phyloP scores from a whole-genome alignment of 1,140 invertebrate genomes.

The Anadara kagoshimensis region DNA sequence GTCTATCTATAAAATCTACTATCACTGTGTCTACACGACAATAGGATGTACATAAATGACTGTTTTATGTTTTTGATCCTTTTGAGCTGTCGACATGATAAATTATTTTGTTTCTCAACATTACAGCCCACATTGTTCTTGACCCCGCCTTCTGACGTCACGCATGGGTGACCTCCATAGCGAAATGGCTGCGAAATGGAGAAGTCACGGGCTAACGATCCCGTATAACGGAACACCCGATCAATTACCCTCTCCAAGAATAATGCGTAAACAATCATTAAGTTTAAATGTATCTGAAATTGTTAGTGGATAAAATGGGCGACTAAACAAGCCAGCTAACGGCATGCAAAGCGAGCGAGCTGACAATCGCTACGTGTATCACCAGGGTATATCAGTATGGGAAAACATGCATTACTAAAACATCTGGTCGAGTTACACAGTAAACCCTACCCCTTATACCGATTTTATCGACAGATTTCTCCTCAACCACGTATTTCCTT shows the following conservation, averaged over 20 bases:
- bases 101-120: constrained; percentile 29
- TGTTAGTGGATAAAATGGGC: constrained; percentile 19
- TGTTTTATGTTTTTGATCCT: constrained; percentile 32
- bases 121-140: constrained; percentile 15
- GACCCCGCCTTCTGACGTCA: constrained; percentile 39
- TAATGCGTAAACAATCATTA: constrained; percentile 10
- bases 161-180: constrained; percentile 39
- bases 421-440: constrained; percentile 34
- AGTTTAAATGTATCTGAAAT: constrained; percentile 12
- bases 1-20: background rate
- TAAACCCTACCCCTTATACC: constrained; percentile 21
- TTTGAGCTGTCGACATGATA: constrained; percentile 28
- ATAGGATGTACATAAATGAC: constrained; percentile 18
- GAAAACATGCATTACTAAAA: constrained; percentile 39
- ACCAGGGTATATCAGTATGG: constrained; percentile 37
- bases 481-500: constrained; percentile 6
- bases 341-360: constrained; percentile 36
- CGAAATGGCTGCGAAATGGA: constrained; percentile 39
- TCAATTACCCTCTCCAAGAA: constrained; percentile 21
- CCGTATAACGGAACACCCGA: constrained; percentile 44
- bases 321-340: constrained; percentile 32
- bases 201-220: constrained; percentile 40
- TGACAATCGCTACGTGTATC: constrained; percentile 31
- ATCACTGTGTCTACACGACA: constrained; percentile 20
- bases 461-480: constrained; percentile 7